Base-by-base conservation (phyloP, 30 jellyfish, hydroid and myxozoan genomes). In the Aurelia sp. region DNA sequence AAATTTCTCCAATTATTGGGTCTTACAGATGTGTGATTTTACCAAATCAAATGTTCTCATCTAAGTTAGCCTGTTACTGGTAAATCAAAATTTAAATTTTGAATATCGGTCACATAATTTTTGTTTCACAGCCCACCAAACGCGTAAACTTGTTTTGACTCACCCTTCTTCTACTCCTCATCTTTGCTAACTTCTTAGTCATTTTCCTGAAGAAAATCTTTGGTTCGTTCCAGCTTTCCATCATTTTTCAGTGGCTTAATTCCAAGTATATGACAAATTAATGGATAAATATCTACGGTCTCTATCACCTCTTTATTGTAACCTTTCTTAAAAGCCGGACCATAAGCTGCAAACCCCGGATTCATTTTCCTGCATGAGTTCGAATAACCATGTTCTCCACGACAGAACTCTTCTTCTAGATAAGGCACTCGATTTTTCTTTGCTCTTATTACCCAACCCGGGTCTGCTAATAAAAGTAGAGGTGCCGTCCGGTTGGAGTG, bases 381-480 rank as follows among this genome's bases (percentile, higher is more conserved):
- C 52, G 94, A 63, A 73, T 88, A 94, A 9, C 99, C 99, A 73
- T 94, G 99, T 66, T 94, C 99, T 6, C 97, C 95, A 19, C 96
- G 89, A 33, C 62, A 35, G 81, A 96, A 94, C 5, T 81, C 74
- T 52, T 60, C 88, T 19, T 83, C 27, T 0, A 81, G 66, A 52
- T 92, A 76, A 8, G 84, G 73, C 11, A 86, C 73, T 33, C 50
- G 50, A 20, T 79, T 89, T 27, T 50, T 77, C 59, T 64, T 69
- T 13, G 82, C 64, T 61, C 23, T 60, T 47, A 89, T 47, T 3
- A 84, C 44, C 96, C 96, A 94, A n/a, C 99, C 97, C 20, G 97
- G 99, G 30, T 79, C 97, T n/a, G 96, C 85, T 8, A 94, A 55
- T 68, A 94, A 51, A 11, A 94, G 44, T 27, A 94, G 73, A 13